Evolutionary conservation across 2,888 invertebrate species (phyloP), one percentile per base, ranked within the genome.

Genomic region (Spatulosminthurus flaviceps): DNA sequence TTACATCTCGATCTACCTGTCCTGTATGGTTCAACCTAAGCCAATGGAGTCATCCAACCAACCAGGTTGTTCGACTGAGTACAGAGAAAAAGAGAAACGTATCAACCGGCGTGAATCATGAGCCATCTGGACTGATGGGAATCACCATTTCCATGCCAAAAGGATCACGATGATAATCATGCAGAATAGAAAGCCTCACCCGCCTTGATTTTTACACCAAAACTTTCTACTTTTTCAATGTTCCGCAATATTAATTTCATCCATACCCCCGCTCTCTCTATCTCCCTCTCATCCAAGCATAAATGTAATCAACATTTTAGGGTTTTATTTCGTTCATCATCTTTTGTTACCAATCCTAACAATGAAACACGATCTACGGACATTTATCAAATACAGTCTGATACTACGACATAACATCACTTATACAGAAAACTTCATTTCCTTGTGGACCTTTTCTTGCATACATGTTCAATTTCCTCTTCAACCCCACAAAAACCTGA

Each of bases 161-260:
- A 76, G 76, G 66, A 76, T 76, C 76, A 76, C 76, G 76, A 76
- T 76, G 76, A 66, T 76, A 76, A 76, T 71, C 77, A 77, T 69
- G 70, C 28, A 61, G 73, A 79, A 73, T 79, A 79, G 79, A 79
- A 79, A 79, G 79, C 79, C 73, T 79, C 79, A 74, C 79, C 79
- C 79, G 79, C 79, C 79, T 79, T 42, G 66, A 73, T 74, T 79
- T 79, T 69, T 60, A 78, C 74, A 73, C 64, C 74, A 60, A 29
- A 77, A 79, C 79, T 79, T 79, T 79, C 79, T 79, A 79, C 79
- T 73, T 69, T 73, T 74, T 79, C 67, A 51, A 66, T 76, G 42
- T 76, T 76, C 67, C 76, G 76, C 67, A 76, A 42, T 42, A 70
- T 66, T 67, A 64, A 79, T 74, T 22, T 79, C 66, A n/a, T 69